phyloP scores from a whole-genome alignment of 2,888 invertebrate species.

The Disparrhopalites patrizii region DNA sequence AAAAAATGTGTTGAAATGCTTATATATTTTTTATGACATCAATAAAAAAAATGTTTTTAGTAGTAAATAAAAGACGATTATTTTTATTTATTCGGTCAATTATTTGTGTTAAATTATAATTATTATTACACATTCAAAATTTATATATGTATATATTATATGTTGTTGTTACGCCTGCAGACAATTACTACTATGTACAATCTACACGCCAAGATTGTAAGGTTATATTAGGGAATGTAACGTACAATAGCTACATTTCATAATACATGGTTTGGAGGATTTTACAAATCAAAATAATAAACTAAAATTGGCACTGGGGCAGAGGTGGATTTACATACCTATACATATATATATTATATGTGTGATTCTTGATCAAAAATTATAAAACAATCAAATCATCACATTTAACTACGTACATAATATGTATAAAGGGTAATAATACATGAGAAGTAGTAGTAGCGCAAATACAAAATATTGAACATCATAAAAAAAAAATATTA shows the following conservation, averaged over 20 bases:
- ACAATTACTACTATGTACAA: slow-evolving; percentile 8
- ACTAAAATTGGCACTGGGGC: slow-evolving; percentile 22
- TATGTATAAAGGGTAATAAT: too few relatives aligned
- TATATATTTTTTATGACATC: neutral
- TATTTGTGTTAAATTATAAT: slow-evolving; percentile 18
- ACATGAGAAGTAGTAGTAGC: too few relatives aligned
- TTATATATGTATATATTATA: neutral
- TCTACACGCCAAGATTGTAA: neutral
- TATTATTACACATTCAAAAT: slow-evolving; percentile 16
- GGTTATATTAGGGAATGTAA: neutral
- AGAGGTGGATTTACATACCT: too few relatives aligned
- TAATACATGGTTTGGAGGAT: neutral
- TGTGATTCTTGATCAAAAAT: too few relatives aligned
- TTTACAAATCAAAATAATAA: slow-evolving; percentile 4
- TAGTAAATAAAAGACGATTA: slow-evolving; percentile 27
- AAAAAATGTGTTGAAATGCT: neutral
- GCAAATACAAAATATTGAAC: too few relatives aligned
- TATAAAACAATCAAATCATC: too few relatives aligned
- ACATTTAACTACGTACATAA: neutral
- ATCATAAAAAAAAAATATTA: too few relatives aligned
- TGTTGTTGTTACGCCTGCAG: neutral
- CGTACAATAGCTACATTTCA: slow-evolving; percentile 1
- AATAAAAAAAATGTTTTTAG: neutral
- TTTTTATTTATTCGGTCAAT: slow-evolving; percentile 24
- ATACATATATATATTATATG: too few relatives aligned